A percentile compares a stretch with the other conserved stretches of the same genome.
Conservation (phyloP, 2,797 vertebrate species). For the Enteromius radiatus region DNA sequence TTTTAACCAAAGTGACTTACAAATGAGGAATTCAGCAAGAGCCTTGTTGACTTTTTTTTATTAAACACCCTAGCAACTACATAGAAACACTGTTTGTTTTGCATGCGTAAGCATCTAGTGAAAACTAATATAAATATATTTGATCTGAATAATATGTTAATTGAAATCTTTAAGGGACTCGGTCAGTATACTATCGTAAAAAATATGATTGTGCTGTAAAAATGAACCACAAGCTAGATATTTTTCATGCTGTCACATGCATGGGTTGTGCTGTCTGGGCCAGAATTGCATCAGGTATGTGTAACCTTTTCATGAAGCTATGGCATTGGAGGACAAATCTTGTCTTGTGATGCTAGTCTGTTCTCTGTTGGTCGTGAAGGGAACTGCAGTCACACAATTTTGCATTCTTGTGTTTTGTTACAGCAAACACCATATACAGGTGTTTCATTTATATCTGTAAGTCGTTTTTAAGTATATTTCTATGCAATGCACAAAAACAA, state of each 20-base stretch:
- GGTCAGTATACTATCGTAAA: background rate
- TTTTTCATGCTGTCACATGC: slow-evolving; percentile 8
- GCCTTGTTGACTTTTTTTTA: background rate
- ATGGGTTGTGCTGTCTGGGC: background rate
- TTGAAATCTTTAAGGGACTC: background rate
- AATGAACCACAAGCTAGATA: background rate
- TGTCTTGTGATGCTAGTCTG: slow-evolving; percentile 41
- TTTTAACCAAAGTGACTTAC: background rate
- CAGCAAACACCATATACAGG: background rate
- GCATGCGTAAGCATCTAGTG: background rate
- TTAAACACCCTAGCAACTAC: background rate
- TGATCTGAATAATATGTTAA: background rate
- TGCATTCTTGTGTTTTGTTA: background rate
- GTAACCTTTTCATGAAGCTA: slow-evolving; percentile 26
- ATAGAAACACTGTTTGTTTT: background rate
- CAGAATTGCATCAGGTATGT: slow-evolving; percentile 29
- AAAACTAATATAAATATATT: too few species aligned
- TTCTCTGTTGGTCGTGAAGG: slow-evolving; percentile 48
- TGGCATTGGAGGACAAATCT: background rate
- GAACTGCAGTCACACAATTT: slow-evolving; percentile 38
- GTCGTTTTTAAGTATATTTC: background rate
- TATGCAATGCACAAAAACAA: background rate
- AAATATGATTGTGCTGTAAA: background rate
- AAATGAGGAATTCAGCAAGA: background rate
- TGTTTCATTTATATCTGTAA: background rate